Evolutionary conservation across 2,797 vertebrate species (phyloP).

Genomic region (Tadarida brasiliensis): DNA sequence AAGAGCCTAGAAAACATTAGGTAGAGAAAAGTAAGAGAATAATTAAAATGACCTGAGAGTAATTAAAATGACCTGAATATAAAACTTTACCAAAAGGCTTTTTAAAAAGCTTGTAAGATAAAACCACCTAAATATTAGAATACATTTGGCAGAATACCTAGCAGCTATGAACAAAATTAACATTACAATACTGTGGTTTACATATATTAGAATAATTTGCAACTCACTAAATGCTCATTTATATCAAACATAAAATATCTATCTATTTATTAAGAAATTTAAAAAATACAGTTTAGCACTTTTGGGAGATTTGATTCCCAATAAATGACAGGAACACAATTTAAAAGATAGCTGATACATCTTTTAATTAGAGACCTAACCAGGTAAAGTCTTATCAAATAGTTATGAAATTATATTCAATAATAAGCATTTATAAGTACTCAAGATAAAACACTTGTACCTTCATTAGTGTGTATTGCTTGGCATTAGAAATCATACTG

Average conservation of each 20-base stretch:
- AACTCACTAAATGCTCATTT: slow-evolving; percentile 61
- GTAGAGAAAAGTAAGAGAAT: slow-evolving; percentile 50
- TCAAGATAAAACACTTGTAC: background rate
- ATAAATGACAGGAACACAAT: slow-evolving; percentile 61
- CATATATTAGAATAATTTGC: slow-evolving; percentile 73
- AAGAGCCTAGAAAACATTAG: slow-evolving; percentile 47
- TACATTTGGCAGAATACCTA: slow-evolving; percentile 83
- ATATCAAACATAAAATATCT: slow-evolving; percentile 45
- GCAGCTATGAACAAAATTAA: slow-evolving; percentile 83
- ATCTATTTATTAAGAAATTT: background rate
- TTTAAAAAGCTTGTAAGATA: slow-evolving; percentile 81
- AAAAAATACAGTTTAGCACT: slow-evolving; percentile 62
- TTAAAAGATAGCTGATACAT: slow-evolving; percentile 8
- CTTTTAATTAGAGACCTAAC: slow-evolving; percentile 45
- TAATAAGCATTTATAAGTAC: slow-evolving; percentile 36
- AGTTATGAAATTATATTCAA: background rate
- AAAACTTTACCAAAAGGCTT: slow-evolving; percentile 79
- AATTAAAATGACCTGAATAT: slow-evolving; percentile 62
- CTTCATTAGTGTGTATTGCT: background rate
- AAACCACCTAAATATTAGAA: slow-evolving; percentile 74
- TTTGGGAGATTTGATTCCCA: slow-evolving; percentile 52
- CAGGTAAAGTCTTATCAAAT: slow-evolving; percentile 33
- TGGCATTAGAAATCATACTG: slow-evolving; percentile 22
- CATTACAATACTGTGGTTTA: slow-evolving; percentile 65
- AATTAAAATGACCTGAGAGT: slow-evolving; percentile 58